Percentiles rank a stretch among this genome's conserved stretches.
Evolutionary conservation across 2,113 vertebrate genomes (phyloP).

Genomic region (Toxostoma redivivum): DNA sequence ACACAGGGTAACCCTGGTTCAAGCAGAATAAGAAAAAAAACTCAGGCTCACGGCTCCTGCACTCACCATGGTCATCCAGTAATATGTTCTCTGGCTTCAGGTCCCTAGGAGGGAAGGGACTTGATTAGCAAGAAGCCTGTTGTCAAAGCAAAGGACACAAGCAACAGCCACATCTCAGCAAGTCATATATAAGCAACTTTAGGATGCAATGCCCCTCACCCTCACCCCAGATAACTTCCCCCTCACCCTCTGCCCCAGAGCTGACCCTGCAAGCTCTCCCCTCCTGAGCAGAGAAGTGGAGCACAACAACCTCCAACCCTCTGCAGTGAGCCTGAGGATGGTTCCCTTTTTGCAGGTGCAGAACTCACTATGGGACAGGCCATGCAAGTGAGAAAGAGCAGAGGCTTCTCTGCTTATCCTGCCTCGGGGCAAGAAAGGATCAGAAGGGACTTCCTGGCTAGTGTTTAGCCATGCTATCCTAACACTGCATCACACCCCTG

Average conservation of each 20-base stretch:
- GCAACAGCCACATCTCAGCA: neutral
- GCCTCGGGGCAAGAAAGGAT: neutral
- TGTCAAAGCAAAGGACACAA: neutral
- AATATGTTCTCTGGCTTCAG: conserved; percentile 97
- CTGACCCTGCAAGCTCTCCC: neutral
- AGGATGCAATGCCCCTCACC: neutral
- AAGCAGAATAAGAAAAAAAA: neutral
- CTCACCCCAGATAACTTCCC: neutral
- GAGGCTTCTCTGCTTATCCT: neutral
- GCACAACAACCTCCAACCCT: neutral
- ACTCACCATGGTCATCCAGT: conserved; percentile 93
- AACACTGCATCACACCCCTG: neutral
- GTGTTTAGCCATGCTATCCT: neutral
- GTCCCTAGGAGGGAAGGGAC: conserved; percentile 74
- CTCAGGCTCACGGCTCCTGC: neutral
- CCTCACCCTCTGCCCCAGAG: neutral
- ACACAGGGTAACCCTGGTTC: neutral
- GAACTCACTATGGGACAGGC: neutral
- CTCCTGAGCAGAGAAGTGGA: neutral
- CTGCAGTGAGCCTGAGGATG: neutral
- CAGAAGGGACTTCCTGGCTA: neutral
- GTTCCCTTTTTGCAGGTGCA: neutral
- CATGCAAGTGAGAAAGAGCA: neutral
- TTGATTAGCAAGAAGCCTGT: neutral
- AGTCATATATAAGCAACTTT: neutral